Base-by-base conservation (phyloP, 2,113 vertebrate genomes). In the Spermophilus dauricus region DNA sequence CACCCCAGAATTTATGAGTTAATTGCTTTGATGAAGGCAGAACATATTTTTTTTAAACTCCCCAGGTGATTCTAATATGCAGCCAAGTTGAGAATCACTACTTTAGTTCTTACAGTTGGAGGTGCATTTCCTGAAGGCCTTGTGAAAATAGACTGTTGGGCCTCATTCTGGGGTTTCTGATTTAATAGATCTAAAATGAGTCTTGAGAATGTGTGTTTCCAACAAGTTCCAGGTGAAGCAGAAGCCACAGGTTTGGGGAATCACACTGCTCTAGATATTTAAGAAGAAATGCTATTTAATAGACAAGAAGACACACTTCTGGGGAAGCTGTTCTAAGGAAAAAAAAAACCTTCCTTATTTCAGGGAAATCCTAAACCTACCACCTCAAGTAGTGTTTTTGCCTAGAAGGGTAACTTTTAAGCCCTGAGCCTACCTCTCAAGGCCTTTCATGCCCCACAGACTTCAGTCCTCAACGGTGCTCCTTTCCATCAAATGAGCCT, bases 1-100 rank as follows among this genome's bases (percentile, higher is more conserved):
- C 13, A 83, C 18, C 39, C 30, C 17, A n/a, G 86, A 86, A 89
- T 75, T 94, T 96, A n/a, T 86, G 13, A 65, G 51, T 90, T 45
- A 73, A 81, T 63, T 86, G 67, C 20, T 72, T 73, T 86, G 56
- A 58, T 58, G 56, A 39, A 42, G 51, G 13, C 4, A 58, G 39
- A 39, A 56, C 70, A 45, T 4, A 78, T 9, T 45, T 45, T 45
- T 45, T 87, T 89, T 39, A 89, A 82, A 65, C 8, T 76, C 18
- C 22, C 12, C 32, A 85, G 32, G 6, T 18, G 28, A 85, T 53
- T n/a, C 90, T 72, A 32, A 82, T 1, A 32, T 20, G 63, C 3
- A 82, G 48, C 53, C 56, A 28, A 91, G 28, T 37, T 75, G 34
- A 89, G 67, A 61, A 84, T 75, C 48, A 22, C 30, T 48, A 20